Evolutionary conservation across 64 coral and sea anemone genomes (phyloP), one percentile per base, ranked within the genome.

Genomic region (Montipora efflorescens): DNA sequence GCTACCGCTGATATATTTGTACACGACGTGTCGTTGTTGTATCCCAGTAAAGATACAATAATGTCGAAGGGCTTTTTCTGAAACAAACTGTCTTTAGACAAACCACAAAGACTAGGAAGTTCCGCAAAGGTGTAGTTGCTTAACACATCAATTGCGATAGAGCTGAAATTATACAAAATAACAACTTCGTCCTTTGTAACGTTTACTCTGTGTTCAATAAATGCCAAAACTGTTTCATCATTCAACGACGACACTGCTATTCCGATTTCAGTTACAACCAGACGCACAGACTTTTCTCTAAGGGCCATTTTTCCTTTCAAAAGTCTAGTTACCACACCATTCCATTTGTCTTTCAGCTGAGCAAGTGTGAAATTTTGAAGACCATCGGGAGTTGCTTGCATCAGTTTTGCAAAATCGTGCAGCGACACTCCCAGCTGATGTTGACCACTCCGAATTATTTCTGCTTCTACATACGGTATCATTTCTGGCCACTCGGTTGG

Each of bases 401-500:
- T 62, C 4, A 96, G 66, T 47, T 18, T 52, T 5, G 57, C 59
- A 46, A 96, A 94, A 48, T 85, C 87, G 22, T 0, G 19, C 52
- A 36, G n/a, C 3, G 83, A 20, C 5, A 96, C 82, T 14, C 52
- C 20, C 12, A 96, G 95, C 76, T 94, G 75, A 23, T 16, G 48
- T 45, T 72, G 49, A 18, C 92, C 95, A 82, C 75, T 90, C 76
- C 21, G 66, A 50, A 96, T 78, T 0, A 96, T 81, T 47, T 96
- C 88, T 16, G 58, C 46, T 61, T 48, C 79, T 48, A 96, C 49
- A 48, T 59, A 67, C 13, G 88, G 95, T 25, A 96, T 64, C 66
- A 96, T 68, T 75, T 96, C 92, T 58, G 79, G 22, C 95, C 92
- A 94, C 71, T 96, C 91, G 19, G 95, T 90, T 55, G 95, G 95